These are phyloP conservation scores for Lagenorhynchus albirostris DNA, from an alignment of 2,113 vertebrate species.

Conservation along the genomic window DNA sequence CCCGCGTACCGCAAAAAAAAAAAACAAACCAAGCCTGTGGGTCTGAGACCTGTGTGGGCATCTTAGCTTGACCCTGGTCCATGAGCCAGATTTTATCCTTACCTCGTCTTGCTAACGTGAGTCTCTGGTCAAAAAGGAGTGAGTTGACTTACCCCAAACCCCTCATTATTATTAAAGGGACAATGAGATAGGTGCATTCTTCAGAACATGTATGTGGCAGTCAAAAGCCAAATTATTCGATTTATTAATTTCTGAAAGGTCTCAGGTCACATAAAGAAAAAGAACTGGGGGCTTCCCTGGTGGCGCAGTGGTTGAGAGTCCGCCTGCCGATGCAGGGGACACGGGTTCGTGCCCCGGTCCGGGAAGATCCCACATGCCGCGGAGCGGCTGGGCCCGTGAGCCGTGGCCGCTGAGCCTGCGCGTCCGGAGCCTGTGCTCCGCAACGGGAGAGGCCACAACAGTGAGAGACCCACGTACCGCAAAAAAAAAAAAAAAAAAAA, in stretches of 20 bases:
- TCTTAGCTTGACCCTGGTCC: not conserved
- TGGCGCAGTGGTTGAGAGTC: no score
- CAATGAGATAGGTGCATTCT: not conserved
- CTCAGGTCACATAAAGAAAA: not conserved
- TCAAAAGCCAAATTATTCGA: not conserved
- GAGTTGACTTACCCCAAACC: not conserved
- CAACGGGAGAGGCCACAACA: no score
- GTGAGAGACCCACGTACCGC: no score
- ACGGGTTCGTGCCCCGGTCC: no score
- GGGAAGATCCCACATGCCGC: no score
- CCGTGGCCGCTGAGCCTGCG: no score
- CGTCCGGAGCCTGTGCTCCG: no score
- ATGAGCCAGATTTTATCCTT: not conserved
- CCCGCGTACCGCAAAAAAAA: no score
- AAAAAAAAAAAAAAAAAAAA: no score
- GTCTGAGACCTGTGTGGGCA: not conserved
- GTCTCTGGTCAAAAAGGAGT: not conserved
- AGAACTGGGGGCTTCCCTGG: no score
- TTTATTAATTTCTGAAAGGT: not conserved
- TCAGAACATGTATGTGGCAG: not conserved
- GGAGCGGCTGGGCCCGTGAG: no score
- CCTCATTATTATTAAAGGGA: not conserved
- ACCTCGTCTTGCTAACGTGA: not conserved
- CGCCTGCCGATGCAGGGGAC: no score
- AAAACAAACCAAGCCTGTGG: not conserved